Evolutionary conservation across 2,113 vertebrate species (phyloP).

Genomic region (Guaruba guarouba): DNA sequence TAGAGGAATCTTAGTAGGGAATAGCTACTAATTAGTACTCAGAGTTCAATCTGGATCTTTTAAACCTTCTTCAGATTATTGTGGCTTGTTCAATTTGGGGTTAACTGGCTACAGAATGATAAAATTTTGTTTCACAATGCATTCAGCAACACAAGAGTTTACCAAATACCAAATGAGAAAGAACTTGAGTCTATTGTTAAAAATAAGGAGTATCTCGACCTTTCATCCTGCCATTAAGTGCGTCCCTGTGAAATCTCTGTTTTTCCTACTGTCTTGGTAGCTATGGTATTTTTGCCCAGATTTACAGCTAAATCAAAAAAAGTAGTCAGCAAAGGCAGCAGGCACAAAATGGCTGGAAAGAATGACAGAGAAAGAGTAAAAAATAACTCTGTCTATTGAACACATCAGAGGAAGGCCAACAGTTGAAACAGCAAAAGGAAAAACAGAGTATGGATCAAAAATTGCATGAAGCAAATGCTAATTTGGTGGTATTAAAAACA

Average conservation of each 20-base stretch:
- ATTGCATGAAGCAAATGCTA: background rate
- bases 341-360: background rate
- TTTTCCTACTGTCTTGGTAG: background rate
- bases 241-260: background rate
- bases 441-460: background rate
- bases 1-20: background rate
- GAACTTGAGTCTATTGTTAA: background rate
- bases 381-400: background rate
- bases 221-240: background rate
- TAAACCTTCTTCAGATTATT: background rate
- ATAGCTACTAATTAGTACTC: background rate
- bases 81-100: background rate
- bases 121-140: background rate
- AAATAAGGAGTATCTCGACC: constrained; percentile 14
- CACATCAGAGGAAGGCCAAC: background rate
- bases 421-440: background rate
- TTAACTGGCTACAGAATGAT: background rate
- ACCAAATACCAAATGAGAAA: background rate
- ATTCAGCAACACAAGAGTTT: background rate
- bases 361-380: background rate
- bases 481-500: background rate
- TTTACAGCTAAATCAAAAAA: background rate
- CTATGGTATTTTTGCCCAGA: background rate
- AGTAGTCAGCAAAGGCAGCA: background rate
- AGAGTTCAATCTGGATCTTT: background rate